Percentiles rank a stretch among this genome's conserved stretches.
phyloP scores from a whole-genome alignment of 2,888 invertebrate genomes.

The Cephus pulcher region DNA sequence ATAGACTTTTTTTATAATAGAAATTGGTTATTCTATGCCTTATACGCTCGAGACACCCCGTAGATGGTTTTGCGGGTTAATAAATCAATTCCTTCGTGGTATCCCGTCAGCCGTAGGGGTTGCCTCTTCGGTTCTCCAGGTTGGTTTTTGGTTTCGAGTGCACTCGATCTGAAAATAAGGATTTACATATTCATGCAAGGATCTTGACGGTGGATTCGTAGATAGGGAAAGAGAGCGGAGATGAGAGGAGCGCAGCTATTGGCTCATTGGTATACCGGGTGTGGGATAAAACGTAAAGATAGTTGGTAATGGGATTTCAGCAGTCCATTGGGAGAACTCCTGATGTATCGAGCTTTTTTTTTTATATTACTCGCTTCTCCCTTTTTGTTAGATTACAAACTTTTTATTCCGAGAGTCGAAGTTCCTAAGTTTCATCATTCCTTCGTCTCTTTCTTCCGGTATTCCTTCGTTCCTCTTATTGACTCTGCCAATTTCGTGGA shows the following conservation, averaged over 20 bases:
- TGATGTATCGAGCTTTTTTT: conserved; percentile 37
- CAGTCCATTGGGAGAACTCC: conserved; percentile 28
- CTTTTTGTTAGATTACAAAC: conserved; percentile 21
- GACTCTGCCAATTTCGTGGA: conserved; percentile 2
- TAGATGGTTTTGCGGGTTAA: conserved; percentile 44
- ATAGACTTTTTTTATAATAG: not conserved
- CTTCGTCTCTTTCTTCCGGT: not conserved
- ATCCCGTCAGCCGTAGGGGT: conserved; percentile 23
- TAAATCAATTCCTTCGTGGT: conserved; percentile 61
- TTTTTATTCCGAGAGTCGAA: conserved; percentile 18
- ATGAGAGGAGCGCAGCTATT: conserved; percentile 29
- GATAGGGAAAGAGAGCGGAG: conserved; percentile 13
- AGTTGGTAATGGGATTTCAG: conserved; percentile 63
- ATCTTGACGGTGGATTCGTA: conserved; percentile 19
- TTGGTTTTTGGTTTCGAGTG: conserved; percentile 65
- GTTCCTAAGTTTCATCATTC: not conserved
- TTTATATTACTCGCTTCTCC: not conserved
- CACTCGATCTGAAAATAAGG: conserved; percentile 66
- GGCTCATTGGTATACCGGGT: conserved; percentile 20
- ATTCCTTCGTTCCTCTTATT: not conserved
- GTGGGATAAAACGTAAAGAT: conserved; percentile 40
- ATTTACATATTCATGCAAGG: conserved; percentile 66
- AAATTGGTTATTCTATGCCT: not conserved
- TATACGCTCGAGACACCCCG: conserved; percentile 15
- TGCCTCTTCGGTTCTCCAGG: conserved; percentile 42